These are phyloP conservation scores for Cecidostiba fungosa DNA, from an alignment of 2,888 invertebrate species.

Conservation along the genomic window DNA sequence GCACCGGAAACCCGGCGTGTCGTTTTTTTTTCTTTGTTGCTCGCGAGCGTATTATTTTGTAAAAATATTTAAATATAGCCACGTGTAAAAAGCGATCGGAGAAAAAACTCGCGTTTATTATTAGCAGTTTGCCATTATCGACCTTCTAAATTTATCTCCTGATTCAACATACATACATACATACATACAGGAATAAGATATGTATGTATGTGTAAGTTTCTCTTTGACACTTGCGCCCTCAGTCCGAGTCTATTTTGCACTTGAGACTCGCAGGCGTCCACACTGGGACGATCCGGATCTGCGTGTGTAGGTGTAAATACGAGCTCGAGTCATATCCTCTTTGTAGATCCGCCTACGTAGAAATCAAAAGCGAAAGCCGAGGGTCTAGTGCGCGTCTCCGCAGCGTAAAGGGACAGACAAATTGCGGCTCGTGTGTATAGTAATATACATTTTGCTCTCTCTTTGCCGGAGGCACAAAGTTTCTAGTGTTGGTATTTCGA, in stretches of 20 bases:
- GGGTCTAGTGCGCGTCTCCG: not conserved
- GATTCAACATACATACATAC: no score
- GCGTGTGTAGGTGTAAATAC: not conserved
- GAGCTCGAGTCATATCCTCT: not conserved
- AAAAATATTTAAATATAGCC: no score
- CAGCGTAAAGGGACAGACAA: not conserved
- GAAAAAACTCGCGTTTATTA: no score
- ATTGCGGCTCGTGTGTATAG: not conserved
- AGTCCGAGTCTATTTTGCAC: not conserved
- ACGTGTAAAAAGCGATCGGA: no score
- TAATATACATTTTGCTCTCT: not conserved
- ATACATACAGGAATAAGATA: not conserved
- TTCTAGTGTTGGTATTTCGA: not conserved
- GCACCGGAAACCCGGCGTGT: no score
- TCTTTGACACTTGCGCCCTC: not conserved
- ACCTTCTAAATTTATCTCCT: no score
- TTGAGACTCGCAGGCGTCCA: not conserved
- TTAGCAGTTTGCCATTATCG: no score
- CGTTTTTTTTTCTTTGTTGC: no score
- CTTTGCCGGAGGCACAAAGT: not conserved
- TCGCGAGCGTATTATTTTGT: no score
- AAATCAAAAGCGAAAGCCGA: constrained; percentile 21
- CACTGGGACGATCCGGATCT: not conserved
- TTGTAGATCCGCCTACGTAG: not conserved
- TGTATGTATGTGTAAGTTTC: not conserved